Conservation (phyloP, 2,888 invertebrate genomes). For the Ectemnius cavifrons region DNA sequence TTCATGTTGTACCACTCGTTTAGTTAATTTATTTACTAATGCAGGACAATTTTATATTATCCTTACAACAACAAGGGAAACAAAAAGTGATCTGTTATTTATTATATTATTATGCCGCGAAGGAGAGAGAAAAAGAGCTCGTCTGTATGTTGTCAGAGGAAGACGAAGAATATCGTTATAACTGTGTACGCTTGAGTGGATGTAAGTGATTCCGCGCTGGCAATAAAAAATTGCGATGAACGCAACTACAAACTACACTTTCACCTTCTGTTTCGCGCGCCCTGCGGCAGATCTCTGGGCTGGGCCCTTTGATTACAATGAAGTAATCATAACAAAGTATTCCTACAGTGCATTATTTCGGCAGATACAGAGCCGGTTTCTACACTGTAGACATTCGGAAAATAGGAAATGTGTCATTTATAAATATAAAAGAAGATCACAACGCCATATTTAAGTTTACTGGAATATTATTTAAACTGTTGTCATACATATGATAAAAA, state of each 20-base stretch:
- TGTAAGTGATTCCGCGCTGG: constrained; percentile 62
- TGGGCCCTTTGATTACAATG: too few species aligned
- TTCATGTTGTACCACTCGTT: constrained; percentile 66
- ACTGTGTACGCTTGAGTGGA: constrained; percentile 71
- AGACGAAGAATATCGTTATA: constrained; percentile 71
- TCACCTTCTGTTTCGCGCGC: constrained; percentile 35
- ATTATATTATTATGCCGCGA: constrained; percentile 68
- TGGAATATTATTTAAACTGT: neutral
- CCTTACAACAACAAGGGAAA: constrained; percentile 58
- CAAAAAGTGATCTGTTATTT: constrained; percentile 65
- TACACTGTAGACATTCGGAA: too few species aligned
- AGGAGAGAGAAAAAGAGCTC: constrained; percentile 61
- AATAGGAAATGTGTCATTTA: too few species aligned
- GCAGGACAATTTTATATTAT: constrained; percentile 71
- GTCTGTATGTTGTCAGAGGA: constrained; percentile 73
- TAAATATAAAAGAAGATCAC: too few species aligned
- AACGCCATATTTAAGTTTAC: too few species aligned
- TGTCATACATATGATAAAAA: neutral
- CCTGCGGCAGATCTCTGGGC: too few species aligned
- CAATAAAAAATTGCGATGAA: constrained; percentile 70
- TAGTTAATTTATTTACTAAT: constrained; percentile 75
- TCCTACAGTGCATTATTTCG: too few species aligned
- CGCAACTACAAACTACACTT: constrained; percentile 39
- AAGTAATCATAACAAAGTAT: too few species aligned
- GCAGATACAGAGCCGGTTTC: too few species aligned